Evolutionary conservation across 2,797 vertebrate species (phyloP), one percentile per base, ranked within the genome.

Genomic region (Bucorvus abyssinicus): DNA sequence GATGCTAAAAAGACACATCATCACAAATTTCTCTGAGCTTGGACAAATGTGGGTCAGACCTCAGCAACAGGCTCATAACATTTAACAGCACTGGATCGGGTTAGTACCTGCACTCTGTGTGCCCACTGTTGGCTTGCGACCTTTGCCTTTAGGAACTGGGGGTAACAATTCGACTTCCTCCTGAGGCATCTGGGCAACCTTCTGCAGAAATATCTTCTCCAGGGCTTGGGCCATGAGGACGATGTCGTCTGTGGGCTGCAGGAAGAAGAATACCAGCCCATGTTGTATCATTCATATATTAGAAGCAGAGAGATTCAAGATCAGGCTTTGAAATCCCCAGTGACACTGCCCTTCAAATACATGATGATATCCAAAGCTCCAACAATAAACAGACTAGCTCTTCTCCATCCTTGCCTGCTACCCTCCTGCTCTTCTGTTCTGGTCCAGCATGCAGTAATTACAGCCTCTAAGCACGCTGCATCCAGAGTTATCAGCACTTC

Each of bases 201-300:
- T 99, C 95, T 99, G 98, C 94, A 99, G 96, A 96, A 99, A 99
- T 56, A 99, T 98, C 97, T 99, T 99, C 97, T 99, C 99, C 97
- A 99, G 96, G 18, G 99, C 98, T 83, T 99, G 99, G 20, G 99
- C 99, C 99, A 99, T 99, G 90, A 99, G 98, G 93, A 99, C 99
- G 4, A 99, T 99, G 97, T 99, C 99, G 65, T 99, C 99, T 86
- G 99, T 99, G 69, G 99, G 99, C 99, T 99, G 93, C 84, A 94
- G 56, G 96, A 86, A 93, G 80, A 87, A 73, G 47, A 93, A 89
- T 23, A 83, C 2, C 40, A 96, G 40, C 16, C 14, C 20, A 61
- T 42, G 38, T 18, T 55, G 65, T 57, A 60, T 22, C 5, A 7
- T 10, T 34, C 65, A 61, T 9, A 2, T 14, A 27, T 9, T 5